Base-by-base conservation (phyloP, 2,113 vertebrate species). In the Heterocephalus glaber region DNA sequence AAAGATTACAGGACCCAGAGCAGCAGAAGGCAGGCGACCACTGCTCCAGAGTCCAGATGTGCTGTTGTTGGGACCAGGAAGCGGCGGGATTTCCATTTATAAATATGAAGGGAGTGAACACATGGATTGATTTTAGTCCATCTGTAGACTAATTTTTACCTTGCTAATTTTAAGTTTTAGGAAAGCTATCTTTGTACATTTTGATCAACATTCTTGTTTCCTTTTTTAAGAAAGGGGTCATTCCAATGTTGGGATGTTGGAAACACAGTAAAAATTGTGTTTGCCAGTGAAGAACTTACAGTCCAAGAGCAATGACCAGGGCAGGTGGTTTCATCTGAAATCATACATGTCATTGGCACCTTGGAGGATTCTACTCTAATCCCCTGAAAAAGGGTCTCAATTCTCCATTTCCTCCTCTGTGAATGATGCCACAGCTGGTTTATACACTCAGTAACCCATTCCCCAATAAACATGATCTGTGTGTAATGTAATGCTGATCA, bases 1-100 rank as follows among this genome's bases (percentile, higher is more conserved):
- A 0, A 28, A 16, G 80, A n/a, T 47, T n/a, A 1, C 44, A 1
- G 0, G 22, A 22, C 56, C 41, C 26, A 13, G 56, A 17, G 14
- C 35, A 6, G 20, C 5, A 10, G 54, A 10, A 58, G 72, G 28
- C 0, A 0, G 3, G 52, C 20, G 6, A 0, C 7, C 28, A 0
- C 41, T 8, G 35, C 47, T 49, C 54, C 79, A 70, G 35, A n/a
- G 8, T 20, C 41, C 49, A 17, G 7, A 4, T 5, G 9, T 19
- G 11, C 13, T 20, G 6, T 33, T 2, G 17, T 28, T 11, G 44
- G 19, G 49, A 38, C 12, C 47, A 30, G 28, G 61, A 12, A 60
- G 66, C 54, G 70, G 49, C 54, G 19, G n/a, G 4, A 2, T 56
- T 44, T 58, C 52, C 63, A 0, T n/a, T 9, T 20, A 30, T 24